Evolutionary conservation across 2,888 invertebrate species (phyloP).

Genomic region (Spisula solida): DNA sequence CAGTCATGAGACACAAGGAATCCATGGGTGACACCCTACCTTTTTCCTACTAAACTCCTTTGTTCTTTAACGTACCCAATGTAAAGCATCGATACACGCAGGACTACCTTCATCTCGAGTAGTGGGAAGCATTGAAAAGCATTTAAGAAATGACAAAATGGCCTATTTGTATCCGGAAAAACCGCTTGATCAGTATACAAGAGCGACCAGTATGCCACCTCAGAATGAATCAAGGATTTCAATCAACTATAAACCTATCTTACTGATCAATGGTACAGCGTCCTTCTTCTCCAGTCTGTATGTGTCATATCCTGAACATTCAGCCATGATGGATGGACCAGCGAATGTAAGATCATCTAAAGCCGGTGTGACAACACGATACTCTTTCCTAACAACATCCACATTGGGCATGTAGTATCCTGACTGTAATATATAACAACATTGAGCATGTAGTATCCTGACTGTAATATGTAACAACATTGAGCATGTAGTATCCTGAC

Average conservation of each 20-base stretch:
- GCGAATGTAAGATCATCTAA: constrained; percentile 90
- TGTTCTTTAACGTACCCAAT: not conserved
- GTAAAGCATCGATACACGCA: not conserved
- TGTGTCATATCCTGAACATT: constrained; percentile 92
- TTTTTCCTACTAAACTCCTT: not conserved
- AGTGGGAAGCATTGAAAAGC: too few species aligned
- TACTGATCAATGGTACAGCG: constrained; percentile 42
- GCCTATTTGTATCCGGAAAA: too few species aligned
- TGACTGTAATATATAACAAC: constrained; percentile 74
- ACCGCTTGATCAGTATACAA: too few species aligned
- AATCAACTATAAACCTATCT: not conserved
- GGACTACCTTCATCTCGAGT: not conserved
- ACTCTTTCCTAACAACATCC: constrained; percentile 92
- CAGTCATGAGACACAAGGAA: too few species aligned
- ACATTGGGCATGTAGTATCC: constrained; percentile 94
- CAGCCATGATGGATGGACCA: constrained; percentile 92
- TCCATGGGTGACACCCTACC: too few species aligned
- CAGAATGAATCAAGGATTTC: too few species aligned
- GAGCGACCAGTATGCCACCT: too few species aligned
- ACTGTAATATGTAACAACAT: too few species aligned
- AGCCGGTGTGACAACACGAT: constrained; percentile 92
- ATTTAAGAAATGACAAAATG: too few species aligned
- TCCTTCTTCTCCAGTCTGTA: constrained; percentile 90
- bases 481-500: too few species aligned
- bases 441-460: too few species aligned